A percentile compares a stretch with the other conserved stretches of the same genome.
These are phyloP conservation scores for Stigmatopora argus DNA, from an alignment of 2,113 vertebrate genomes.

Conservation along the genomic window DNA sequence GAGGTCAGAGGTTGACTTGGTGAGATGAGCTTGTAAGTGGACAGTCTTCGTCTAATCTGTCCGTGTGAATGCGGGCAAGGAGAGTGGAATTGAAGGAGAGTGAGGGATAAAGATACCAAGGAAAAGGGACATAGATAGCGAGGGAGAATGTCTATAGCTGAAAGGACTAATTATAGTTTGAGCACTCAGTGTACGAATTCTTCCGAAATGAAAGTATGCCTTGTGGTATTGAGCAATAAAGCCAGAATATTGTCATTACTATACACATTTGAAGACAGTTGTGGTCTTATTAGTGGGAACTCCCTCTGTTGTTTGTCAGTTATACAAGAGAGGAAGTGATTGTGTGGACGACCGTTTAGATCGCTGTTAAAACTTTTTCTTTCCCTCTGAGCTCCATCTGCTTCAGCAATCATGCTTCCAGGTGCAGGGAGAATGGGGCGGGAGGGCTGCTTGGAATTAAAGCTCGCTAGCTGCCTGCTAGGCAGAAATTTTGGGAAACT, in stretches of 20 bases:
- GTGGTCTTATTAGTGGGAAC: conserved; percentile 45
- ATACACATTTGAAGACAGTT: conserved; percentile 16
- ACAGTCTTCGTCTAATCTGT: conserved; percentile 44
- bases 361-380: conserved; percentile 57
- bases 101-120: conserved; percentile 21
- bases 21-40: conserved; percentile 22
- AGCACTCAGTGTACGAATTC: conserved; percentile 17
- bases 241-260: conserved; percentile 7
- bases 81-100: conserved; percentile 16
- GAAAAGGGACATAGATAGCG: conserved; percentile 29
- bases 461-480: conserved; percentile 52
- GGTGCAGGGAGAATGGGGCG: conserved; percentile 49
- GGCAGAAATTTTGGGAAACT: conserved; percentile 28
- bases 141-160: conserved; percentile 24
- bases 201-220: conserved; percentile 50
- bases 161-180: conserved; percentile 42
- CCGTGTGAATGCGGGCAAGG: conserved; percentile 35
- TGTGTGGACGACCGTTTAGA: conserved; percentile 44
- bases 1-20: conserved; percentile 36
- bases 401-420: conserved; percentile 62
- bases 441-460: conserved; percentile 22
- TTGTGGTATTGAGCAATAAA: not conserved
- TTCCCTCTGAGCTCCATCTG: conserved; percentile 62
- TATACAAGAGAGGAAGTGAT: conserved; percentile 42
- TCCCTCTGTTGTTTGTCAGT: conserved; percentile 41